Evolutionary conservation across 2,888 invertebrate genomes (phyloP), one percentile per base, ranked within the genome.

Genomic region (Drosophila kambysellisi): DNA sequence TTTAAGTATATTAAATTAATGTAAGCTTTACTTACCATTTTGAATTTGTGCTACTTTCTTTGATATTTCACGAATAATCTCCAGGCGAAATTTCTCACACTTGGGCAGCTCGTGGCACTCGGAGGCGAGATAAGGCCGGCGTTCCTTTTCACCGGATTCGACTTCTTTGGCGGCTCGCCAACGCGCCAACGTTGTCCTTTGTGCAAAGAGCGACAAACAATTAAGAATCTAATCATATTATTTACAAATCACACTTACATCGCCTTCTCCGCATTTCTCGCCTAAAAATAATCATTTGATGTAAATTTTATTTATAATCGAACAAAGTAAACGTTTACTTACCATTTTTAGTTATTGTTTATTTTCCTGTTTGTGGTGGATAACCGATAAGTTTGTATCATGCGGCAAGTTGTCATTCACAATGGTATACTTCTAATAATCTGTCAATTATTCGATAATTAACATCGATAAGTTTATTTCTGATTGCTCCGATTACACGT

Each of bases 31-130:
- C 69, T 80, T 92, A 96, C 97, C 98, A 94, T 99, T 99, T 93
- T 99, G 99, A 92, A 99, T 99, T 93, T 99, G 98, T 2, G 99
- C 97, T 0, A 99, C 99, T 94, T 99, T 99, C 91, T 98, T 97
- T 0, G 99, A 98, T 50, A 99, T 97, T 94, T 99, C 99, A 66
- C 99, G 95, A 65, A 99, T 98, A 70, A 99, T 98, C 93, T 99
- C 99, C 93, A 98, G 95, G 76, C 99, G 95, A 96, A 98, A 99
- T 94, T 98, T 98, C 92, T 99, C 99, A 41, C 98, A 98, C 92
- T 98, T 97, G 46, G 96, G 96, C 43, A 99, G 93, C 91, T 98
- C 98, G 81, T 96, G 96, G 94, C 99, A 99, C 91, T 99, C 98
- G 0, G 98, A 98, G 0, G 99, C 99, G 53, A 99, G 94, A 91